Evolutionary conservation across 1,140 invertebrate species (phyloP).

Genomic region (Thaumetopoea pityocampa): DNA sequence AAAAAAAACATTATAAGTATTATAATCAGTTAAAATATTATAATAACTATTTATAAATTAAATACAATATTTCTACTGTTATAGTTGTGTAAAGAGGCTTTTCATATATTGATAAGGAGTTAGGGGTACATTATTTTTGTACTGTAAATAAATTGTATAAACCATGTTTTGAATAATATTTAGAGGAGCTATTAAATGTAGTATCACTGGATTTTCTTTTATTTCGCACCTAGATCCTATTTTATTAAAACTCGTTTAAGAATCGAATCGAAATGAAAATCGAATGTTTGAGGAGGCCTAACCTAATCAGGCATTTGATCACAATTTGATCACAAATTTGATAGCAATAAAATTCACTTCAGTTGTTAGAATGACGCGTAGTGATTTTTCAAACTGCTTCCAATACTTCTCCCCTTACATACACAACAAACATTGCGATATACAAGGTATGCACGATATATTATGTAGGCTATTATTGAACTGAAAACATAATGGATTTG

Average conservation of each 20-base stretch:
- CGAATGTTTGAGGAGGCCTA: no score
- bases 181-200: constrained; percentile 30
- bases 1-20: constrained; percentile 13
- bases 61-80: constrained; percentile 7
- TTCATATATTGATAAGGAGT: constrained; percentile 6
- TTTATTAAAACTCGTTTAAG: background rate
- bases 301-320: no score
- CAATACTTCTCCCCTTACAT: no score
- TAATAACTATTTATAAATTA: constrained; percentile 8
- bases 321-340: no score
- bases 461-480: no score
- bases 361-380: no score
- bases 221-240: background rate
- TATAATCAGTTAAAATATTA: constrained; percentile 12
- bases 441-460: no score
- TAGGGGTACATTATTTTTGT: constrained; percentile 46
- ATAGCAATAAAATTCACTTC: no score
- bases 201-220: constrained; percentile 17
- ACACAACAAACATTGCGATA: no score
- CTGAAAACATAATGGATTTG: no score
- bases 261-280: no score
- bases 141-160: constrained; percentile 28
- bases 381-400: no score
- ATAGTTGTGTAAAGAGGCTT: constrained; percentile 18
- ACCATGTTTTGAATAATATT: constrained; percentile 21